Conservation (phyloP, 2,113 vertebrate species). For the Oreochromis niloticus region DNA sequence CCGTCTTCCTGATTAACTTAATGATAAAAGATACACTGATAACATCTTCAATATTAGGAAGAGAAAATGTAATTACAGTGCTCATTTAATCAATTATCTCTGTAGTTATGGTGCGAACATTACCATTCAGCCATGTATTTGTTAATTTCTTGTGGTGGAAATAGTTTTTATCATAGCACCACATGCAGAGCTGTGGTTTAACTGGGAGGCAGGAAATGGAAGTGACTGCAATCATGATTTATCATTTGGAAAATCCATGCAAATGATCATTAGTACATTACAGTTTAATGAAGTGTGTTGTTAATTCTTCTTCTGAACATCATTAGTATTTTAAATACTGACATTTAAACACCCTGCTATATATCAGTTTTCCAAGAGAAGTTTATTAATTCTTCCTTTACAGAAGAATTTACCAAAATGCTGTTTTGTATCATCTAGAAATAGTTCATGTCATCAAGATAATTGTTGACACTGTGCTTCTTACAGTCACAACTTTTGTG, state of each 20-base stretch:
- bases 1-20: conserved; percentile 41
- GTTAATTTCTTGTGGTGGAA: neutral
- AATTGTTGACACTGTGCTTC: neutral
- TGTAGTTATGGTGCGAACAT: neutral
- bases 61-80: conserved; percentile 49
- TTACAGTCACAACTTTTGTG: neutral
- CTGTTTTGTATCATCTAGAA: neutral
- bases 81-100: conserved; percentile 51
- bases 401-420: neutral
- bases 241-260: neutral
- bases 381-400: neutral
- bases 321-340: neutral
- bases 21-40: conserved; percentile 50
- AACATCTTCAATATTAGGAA: conserved; percentile 46
- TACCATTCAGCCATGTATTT: neutral
- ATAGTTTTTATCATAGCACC: neutral
- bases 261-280: neutral
- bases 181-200: neutral
- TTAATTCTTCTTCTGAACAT: neutral
- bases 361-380: neutral
- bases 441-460: neutral
- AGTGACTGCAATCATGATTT: neutral
- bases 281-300: neutral
- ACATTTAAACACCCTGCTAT: neutral
- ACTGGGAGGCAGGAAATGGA: neutral